Base-by-base conservation (phyloP, 2,888 invertebrate genomes). In the Beris chalybata region DNA sequence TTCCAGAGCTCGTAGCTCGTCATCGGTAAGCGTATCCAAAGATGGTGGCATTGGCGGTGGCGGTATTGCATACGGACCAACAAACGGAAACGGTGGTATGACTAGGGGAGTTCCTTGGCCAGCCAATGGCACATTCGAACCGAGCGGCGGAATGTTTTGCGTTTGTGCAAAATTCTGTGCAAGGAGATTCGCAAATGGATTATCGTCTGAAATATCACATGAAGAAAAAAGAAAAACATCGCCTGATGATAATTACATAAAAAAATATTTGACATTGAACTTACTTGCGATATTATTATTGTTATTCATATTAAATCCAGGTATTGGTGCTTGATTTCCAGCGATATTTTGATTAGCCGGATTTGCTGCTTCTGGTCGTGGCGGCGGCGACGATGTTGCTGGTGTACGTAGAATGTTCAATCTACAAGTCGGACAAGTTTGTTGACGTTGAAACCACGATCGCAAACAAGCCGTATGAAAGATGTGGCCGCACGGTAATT, bases 401-500 rank as follows among this genome's bases (percentile, higher is more conserved):
- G 83, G 83, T 64, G 84, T 82, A 5, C 86, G 83, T 72, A 87
- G 76, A 74, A 87, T 95, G 82, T 98, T 97, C 71, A 97, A 85
- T 12, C 97, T 87, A 79, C 99, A 99, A 4, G 99, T 99, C 1
- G 99, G 99, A 78, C 99, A 99, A 4, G 99, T 99, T 83, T 99
- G 99, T 79, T 99, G 99, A 7, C 99, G 88, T 83, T 99, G 99
- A 83, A 99, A 99, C 99, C 99, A 99, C 47, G 97, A 95, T 57
- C 98, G 89, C 65, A 99, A 85, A 81, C 99, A 99, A 64, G 93
- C 92, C 54, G 97, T 93, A 82, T 99, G 99, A 85, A 99, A 99
- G 76, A 99, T 98, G 81, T 99, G 99, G 79, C 96, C 96, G 83
- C 99, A 99, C 0, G 99, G 98, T 71, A 99, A 82, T 78, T 97